phyloP scores from a whole-genome alignment of 2,888 invertebrate species.

The Dicyrtomina minuta region DNA sequence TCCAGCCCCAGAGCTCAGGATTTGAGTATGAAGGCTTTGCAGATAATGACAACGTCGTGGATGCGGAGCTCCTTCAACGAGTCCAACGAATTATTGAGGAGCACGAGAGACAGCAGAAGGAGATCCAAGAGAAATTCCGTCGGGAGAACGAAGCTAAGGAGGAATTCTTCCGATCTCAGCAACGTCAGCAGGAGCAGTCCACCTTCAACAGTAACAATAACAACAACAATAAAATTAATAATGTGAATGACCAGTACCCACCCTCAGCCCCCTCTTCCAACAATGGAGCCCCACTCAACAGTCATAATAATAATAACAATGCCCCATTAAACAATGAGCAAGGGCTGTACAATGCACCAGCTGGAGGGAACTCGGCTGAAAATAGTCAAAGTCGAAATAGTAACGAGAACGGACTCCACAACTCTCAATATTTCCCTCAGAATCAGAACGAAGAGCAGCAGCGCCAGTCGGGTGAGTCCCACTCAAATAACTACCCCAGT shows the following conservation, averaged over 20 bases:
- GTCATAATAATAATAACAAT: too few species aligned
- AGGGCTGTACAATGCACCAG: neutral
- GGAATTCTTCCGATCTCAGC: conserved; percentile 2
- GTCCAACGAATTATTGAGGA: conserved; percentile 53
- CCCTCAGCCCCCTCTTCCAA: neutral
- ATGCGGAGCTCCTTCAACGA: conserved; percentile 47
- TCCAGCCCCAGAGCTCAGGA: neutral
- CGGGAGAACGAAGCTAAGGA: conserved; percentile 37
- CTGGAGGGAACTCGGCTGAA: neutral
- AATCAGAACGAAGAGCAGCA: neutral
- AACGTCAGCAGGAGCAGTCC: neutral
- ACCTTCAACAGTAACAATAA: conserved; percentile 1
- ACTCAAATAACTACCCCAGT: neutral
- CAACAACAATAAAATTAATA: conserved; percentile 12
- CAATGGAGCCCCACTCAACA: too few species aligned
- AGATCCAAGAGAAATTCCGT: conserved; percentile 37
- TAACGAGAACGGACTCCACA: neutral
- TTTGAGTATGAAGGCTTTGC: conserved; percentile 46
- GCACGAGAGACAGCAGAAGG: conserved; percentile 50
- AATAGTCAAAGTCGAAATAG: neutral
- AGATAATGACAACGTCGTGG: conserved; percentile 49
- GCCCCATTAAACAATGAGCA: too few species aligned
- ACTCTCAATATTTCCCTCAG: too few species aligned
- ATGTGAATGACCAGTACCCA: neutral
- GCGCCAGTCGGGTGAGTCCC: neutral